Evolutionary conservation across 2,113 vertebrate species (phyloP), one percentile per base, ranked within the genome.

Genomic region (Parotia lawesii): DNA sequence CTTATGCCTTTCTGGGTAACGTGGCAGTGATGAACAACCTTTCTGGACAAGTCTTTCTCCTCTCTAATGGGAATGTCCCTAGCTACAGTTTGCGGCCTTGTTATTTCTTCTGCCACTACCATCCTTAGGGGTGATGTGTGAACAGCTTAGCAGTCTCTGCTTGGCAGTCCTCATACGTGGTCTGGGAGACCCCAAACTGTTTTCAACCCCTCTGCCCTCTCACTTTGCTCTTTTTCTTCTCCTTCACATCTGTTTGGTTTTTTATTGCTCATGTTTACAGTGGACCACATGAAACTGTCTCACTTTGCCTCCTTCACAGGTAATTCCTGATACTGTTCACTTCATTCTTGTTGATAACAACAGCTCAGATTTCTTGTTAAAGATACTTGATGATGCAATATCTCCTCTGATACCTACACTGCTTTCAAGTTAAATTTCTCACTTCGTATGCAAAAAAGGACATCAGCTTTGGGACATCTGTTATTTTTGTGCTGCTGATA

Each of bases 101-200:
- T n/a, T 79, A 56, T 67, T 44, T 62, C 18, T 58, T 79, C 18
- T 67, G 40, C 27, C 20, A 16, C 5, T 69, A 28, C 18, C 24
- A 22, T 13, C 12, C 45, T 65, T 25, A 35, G 8, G 51, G 16
- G 45, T 29, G 23, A 44, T 27, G 15, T 42, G 20, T 60, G 50
- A 56, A 42, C 15, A 58, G 1, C 8, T 69, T 77, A 44, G 24
- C 13, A 87, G n/a, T 2, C 9, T 35, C 27, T 73, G 31, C 5
- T 56, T 74, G 28, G 15, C 25, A 56, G 9, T 4, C 6, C 7
- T 6, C 2, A 1, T 40, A 10, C 3, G 8, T 33, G 15, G 14
- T 33, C 21, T 61, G 2, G 15, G 28, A 79, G 5, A 22, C 6
- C 7, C 10, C 7, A 44, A 45, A 37, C 22, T 22, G 11, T 40